A percentile compares a stretch with the other conserved stretches of the same genome.
Conservation (phyloP, 2,113 vertebrate genomes). For the Silurus asotus region DNA sequence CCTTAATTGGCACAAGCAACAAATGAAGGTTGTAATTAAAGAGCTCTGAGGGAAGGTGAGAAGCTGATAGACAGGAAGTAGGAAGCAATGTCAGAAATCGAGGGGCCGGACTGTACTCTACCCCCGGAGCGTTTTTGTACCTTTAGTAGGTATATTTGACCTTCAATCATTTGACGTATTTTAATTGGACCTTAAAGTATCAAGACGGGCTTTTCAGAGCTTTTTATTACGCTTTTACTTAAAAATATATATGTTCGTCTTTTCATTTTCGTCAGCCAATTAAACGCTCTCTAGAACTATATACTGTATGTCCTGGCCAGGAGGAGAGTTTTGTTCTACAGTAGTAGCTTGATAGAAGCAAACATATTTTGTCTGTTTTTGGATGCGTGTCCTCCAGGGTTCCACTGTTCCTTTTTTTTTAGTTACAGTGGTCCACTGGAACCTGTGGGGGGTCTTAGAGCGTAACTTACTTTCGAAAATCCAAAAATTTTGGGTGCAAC, state of each 20-base stretch:
- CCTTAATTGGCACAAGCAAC: constrained; percentile 24
- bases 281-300: not conserved
- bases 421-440: too few species aligned
- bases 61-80: not conserved
- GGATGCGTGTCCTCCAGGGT: not conserved
- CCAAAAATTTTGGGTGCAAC: too few species aligned
- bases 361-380: not conserved
- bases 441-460: too few species aligned
- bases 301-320: not conserved
- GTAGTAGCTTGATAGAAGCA: not conserved
- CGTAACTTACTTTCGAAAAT: too few species aligned
- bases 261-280: not conserved
- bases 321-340: not conserved
- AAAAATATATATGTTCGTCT: too few species aligned
- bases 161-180: too few species aligned
- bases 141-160: not conserved
- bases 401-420: not conserved
- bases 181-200: not conserved
- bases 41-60: not conserved
- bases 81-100: not conserved
- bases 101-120: not conserved
- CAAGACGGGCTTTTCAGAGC: too few species aligned
- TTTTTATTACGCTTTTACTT: not conserved
- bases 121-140: not conserved
- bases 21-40: constrained; percentile 13